These are phyloP conservation scores for Pammene fasciana DNA, from an alignment of 2,888 invertebrate genomes.

Conservation along the genomic window DNA sequence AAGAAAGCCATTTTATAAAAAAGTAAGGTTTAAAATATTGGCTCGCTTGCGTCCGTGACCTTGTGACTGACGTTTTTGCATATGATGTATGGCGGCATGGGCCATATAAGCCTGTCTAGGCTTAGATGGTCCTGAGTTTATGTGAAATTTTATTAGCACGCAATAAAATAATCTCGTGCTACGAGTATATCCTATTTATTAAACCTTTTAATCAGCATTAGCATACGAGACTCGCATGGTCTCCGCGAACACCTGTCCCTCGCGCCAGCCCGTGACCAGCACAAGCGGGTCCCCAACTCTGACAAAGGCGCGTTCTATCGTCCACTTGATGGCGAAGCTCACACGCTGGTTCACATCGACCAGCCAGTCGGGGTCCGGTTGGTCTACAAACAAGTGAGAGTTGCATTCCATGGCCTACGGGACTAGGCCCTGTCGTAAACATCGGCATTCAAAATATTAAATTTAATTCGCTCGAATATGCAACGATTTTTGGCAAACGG, in stretches of 20 bases:
- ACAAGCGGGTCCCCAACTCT: slow-evolving; percentile 87
- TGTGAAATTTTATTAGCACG: background rate
- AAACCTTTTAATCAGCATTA: slow-evolving; percentile 50
- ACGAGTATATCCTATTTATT: background rate
- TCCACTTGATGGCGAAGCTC: slow-evolving; percentile 84
- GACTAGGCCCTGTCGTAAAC: no score
- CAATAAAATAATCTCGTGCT: background rate
- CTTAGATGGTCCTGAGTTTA: no score
- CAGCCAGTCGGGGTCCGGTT: slow-evolving; percentile 80
- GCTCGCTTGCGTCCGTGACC: no score
- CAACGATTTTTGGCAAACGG: no score
- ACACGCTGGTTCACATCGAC: slow-evolving; percentile 84
- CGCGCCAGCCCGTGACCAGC: slow-evolving; percentile 88
- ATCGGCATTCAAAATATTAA: no score
- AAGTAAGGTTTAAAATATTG: no score
- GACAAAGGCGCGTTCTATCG: slow-evolving; percentile 85
- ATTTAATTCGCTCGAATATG: no score
- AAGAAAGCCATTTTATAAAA: no score
- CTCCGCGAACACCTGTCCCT: slow-evolving; percentile 87
- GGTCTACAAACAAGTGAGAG: slow-evolving; percentile 53
- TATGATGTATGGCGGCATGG: no score
- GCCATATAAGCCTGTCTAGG: no score
- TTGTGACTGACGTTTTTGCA: no score
- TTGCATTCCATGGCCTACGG: background rate
- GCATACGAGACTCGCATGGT: slow-evolving; percentile 86